Conservation (phyloP, 2,797 vertebrate genomes). For the Dipus sagitta region DNA sequence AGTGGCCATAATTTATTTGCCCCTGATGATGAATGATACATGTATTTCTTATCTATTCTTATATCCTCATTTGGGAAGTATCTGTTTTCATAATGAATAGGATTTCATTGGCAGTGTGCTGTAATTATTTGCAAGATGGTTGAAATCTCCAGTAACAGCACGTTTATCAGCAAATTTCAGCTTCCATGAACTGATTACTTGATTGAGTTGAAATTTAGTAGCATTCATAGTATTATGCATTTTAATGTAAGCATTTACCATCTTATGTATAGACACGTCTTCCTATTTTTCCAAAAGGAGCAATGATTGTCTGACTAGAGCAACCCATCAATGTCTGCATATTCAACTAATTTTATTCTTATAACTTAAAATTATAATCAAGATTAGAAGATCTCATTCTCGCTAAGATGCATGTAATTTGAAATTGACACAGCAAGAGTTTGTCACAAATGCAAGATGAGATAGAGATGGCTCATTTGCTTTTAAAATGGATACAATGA, state of each 20-base stretch:
- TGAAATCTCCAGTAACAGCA: slow-evolving; percentile 57
- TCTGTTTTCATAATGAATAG: slow-evolving; percentile 51
- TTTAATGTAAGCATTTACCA: slow-evolving; percentile 28
- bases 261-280: background rate
- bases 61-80: slow-evolving; percentile 8
- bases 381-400: slow-evolving; percentile 84
- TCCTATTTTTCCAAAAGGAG: slow-evolving; percentile 29
- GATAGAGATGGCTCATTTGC: slow-evolving; percentile 86
- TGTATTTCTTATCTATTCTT: slow-evolving; percentile 25
- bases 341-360: slow-evolving; percentile 82
- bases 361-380: slow-evolving; percentile 85
- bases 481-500: slow-evolving; percentile 88
- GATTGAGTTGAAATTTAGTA: slow-evolving; percentile 61
- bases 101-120: slow-evolving; percentile 49
- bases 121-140: slow-evolving; percentile 65
- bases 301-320: slow-evolving; percentile 48
- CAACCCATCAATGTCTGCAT: slow-evolving; percentile 49
- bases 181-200: slow-evolving; percentile 67
- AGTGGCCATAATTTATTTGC: slow-evolving; percentile 48
- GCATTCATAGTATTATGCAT: slow-evolving; percentile 29
- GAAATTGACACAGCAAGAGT: slow-evolving; percentile 85
- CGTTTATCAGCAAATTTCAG: slow-evolving; percentile 59
- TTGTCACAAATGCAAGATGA: slow-evolving; percentile 82
- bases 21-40: background rate
- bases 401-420: slow-evolving; percentile 79